Base-by-base conservation (phyloP, 1,140 invertebrate genomes). In the Brachionus sp. region DNA sequence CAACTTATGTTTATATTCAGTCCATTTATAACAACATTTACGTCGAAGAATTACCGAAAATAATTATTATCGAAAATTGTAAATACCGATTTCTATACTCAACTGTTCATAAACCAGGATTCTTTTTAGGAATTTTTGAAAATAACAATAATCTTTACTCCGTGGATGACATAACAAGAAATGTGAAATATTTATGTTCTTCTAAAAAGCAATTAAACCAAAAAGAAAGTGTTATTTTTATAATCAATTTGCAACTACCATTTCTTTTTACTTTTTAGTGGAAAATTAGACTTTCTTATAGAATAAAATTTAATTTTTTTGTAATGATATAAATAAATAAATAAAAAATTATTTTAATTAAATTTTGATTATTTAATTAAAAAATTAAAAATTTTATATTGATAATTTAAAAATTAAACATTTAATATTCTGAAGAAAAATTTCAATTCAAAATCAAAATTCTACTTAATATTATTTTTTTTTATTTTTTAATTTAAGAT, bases 51-150 rank as follows among this genome's bases (percentile, higher is more conserved):
- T 19, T 70, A 16, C 66, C 37, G 33, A 37, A 35, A 70, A 37
- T 37, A 70, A 70, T 70, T 37, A 35, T n/a, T n/a, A n/a, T n/a
- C n/a, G n/a, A n/a, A n/a, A n/a, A n/a, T n/a, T n/a, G n/a, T n/a
- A n/a, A n/a, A n/a, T 37, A n/a, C 35, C 29, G 25, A 37, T 70
- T 70, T 35, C 19, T 70, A 39, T 70, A 19, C 16, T 37, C 12
- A 39, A 70, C 35, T 7, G 66, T 70, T 37, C 35, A 70, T 10
- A 70, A 39, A 39, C 33, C 66, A 19, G 66, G 35, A 70, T 35
- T 42, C 37, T 70, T 70, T 39, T 39, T 39, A n/a, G 35, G 66
- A 37, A 16, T 70, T 70, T 70, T 70, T 70, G 29, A 37, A 70
- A 19, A 42, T 19, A 70, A 70, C 37, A 39, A 39, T 39, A 42